These are phyloP conservation scores for Aldrovandia affinis DNA, from an alignment of 2,797 vertebrate genomes.

Conservation along the genomic window DNA sequence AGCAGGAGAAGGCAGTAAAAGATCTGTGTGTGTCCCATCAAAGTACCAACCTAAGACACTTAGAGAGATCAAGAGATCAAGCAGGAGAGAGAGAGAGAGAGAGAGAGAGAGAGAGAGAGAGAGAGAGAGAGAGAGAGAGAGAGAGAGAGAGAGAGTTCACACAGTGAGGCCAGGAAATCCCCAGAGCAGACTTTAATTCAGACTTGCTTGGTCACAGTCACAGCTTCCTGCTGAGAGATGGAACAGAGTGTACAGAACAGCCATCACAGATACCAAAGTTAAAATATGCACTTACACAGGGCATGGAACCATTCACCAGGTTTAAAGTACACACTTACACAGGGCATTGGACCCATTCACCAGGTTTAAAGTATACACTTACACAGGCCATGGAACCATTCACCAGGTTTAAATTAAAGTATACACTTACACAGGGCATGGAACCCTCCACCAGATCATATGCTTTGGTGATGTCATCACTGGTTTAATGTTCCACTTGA, in stretches of 20 bases:
- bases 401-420: neutral
- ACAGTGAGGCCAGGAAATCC: constrained; percentile 78
- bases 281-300: neutral
- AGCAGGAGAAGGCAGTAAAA: neutral
- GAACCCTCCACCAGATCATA: neutral
- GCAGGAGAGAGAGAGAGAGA: constrained; percentile 76
- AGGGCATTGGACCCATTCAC: too few species aligned
- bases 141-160: constrained; percentile 59
- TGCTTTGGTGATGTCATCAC: neutral
- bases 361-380: too few species aligned
- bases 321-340: neutral
- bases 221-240: constrained; percentile 32
- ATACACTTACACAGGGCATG: neutral
- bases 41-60: too few species aligned
- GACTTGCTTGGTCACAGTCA: constrained; percentile 58
- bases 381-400: neutral
- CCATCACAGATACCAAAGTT: neutral
- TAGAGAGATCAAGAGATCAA: too few species aligned
- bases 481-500: neutral
- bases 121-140: constrained; percentile 26
- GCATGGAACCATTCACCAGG: neutral
- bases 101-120: neutral
- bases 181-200: constrained; percentile 71
- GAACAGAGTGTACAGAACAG: constrained; percentile 8
- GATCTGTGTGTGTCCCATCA: too few species aligned